Base-by-base conservation (phyloP, 2,888 invertebrate genomes). In the Neoaliturus tenellus region DNA sequence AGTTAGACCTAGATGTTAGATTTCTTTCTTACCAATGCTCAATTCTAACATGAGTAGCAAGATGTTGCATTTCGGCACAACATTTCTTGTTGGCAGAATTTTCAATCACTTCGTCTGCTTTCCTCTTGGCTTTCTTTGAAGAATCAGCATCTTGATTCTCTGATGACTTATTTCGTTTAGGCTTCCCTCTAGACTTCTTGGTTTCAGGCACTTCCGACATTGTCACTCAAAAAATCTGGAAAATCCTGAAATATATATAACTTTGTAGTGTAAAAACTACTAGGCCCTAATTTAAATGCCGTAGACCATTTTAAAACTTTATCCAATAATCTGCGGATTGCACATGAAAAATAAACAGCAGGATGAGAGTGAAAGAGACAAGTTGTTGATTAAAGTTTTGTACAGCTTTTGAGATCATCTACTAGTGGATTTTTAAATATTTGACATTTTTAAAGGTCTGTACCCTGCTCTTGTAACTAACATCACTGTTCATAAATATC, bases 21-120 rank as follows among this genome's bases (percentile, higher is more conserved):
- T 23, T 55, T 12, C 44, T 62, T 14, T 62, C 62, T 28, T 25
- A 62, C 62, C 62, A 62, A 62, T 62, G 62, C 62, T 62, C 62
- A 14, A 62, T 62, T 1, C 62, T 8, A 28, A 62, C 62, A 23
- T 51, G 51, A 51, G 51, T 6, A 28, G 28, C 25, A 6, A 62
- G 6, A 0, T 62, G 28, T 28, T 25, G 62, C 20, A 62, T 31
- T 28, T 62, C 62, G 14, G 28, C 62, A 31, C 62, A 31, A 17
- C 28, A 62, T 20, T 62, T 62, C 17, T 62, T 62, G 28, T 28
- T 62, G 62, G 17, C 62, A 62, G 14, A 12, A 3, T 62, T 31
- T 14, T 62, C 62, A 28, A 12, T 28, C 28, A 28, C 62, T 28
- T 62, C 62, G 31, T 62, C 62, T 28, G 17, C 14, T 28, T 62